These are phyloP conservation scores for Zoanthus solanderi DNA, from an alignment of 92 coral and sea anemone genomes.

Conservation along the genomic window DNA sequence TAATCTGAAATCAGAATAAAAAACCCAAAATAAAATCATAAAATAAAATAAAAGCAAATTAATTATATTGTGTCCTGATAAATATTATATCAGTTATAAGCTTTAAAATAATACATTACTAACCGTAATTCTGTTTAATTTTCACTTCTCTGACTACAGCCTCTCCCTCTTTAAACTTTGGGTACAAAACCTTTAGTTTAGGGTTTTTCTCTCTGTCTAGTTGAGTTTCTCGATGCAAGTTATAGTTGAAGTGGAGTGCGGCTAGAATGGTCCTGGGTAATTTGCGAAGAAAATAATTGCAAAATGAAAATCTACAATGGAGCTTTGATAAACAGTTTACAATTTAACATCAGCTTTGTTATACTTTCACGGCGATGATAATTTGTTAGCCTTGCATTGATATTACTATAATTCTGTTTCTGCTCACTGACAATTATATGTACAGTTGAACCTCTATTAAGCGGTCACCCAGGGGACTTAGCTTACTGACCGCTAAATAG, in stretches of 20 bases:
- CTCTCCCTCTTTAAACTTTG: conserved; percentile 48
- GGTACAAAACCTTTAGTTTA: conserved; percentile 36
- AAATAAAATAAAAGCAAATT: too few species aligned
- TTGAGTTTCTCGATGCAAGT: conserved; percentile 26
- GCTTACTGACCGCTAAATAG: conserved; percentile 23
- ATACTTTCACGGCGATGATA: neutral
- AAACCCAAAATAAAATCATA: too few species aligned
- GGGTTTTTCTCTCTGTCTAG: conserved; percentile 1
- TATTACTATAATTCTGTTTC: neutral
- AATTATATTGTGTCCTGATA: too few species aligned
- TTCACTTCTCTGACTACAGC: conserved; percentile 56
- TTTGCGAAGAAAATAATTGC: neutral
- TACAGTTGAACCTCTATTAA: neutral
- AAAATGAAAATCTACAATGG: neutral
- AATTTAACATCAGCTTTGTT: neutral
- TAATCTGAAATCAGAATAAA: conserved; percentile 55
- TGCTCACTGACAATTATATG: neutral
- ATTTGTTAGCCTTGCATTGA: neutral
- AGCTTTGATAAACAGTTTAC: neutral
- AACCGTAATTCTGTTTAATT: conserved; percentile 49
- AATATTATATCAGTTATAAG: neutral
- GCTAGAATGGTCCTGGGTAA: conserved; percentile 36
- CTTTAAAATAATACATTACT: neutral
- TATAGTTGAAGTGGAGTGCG: conserved; percentile 38
- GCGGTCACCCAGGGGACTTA: conserved; percentile 8